Conservation (phyloP, 2,888 invertebrate species). For the Mylabris sibirica region DNA sequence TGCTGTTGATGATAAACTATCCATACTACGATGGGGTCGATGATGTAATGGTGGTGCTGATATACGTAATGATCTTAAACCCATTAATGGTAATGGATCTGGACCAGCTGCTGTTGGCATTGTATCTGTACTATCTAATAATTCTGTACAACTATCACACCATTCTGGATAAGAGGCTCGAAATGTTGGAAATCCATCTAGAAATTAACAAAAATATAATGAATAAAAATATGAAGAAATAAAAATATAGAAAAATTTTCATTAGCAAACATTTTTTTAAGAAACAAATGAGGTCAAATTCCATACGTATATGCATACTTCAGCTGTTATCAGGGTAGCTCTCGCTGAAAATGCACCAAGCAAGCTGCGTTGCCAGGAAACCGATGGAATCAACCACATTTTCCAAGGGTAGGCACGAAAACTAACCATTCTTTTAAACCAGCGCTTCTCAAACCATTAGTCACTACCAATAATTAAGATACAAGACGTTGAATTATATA, state of each 20-base stretch:
- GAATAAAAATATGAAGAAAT: conserved; percentile 48
- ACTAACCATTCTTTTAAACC: neutral
- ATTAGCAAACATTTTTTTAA: neutral
- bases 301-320: neutral
- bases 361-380: conserved; percentile 1
- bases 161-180: conserved; percentile 87
- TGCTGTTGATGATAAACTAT: conserved; percentile 58
- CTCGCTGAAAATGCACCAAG: neutral
- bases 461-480: no score
- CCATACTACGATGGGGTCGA: conserved; percentile 54
- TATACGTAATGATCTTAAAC: conserved; percentile 56
- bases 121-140: conserved; percentile 50
- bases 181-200: conserved; percentile 89
- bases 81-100: conserved; percentile 58
- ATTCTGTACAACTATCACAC: conserved; percentile 81
- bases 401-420: neutral
- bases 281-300: neutral
- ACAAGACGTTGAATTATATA: no score
- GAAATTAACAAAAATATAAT: conserved; percentile 52
- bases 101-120: conserved; percentile 48
- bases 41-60: conserved; percentile 53
- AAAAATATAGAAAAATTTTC: neutral
- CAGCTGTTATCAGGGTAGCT: conserved; percentile 2
- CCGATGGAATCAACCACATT: neutral
- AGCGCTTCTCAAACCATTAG: no score